Evolutionary conservation across 2,888 invertebrate species (phyloP).

Genomic region (Habroteleia sp.): DNA sequence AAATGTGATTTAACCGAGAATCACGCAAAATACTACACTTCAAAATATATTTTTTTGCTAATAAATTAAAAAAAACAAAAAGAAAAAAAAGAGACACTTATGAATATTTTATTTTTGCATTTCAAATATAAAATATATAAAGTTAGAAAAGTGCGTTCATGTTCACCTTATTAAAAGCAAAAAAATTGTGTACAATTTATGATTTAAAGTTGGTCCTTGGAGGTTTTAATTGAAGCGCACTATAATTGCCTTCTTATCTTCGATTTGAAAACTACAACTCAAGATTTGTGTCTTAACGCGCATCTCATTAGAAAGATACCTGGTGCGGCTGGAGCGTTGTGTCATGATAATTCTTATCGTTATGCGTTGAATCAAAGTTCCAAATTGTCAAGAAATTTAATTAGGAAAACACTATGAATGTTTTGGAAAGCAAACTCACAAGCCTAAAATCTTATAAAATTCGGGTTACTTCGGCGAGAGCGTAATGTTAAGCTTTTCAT

Average conservation of each 20-base stretch:
- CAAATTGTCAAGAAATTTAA: conserved; percentile 66
- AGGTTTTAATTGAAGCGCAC: neutral
- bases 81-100: no score
- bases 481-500: conserved; percentile 47
- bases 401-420: conserved; percentile 61
- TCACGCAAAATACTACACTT: no score
- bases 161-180: no score
- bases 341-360: conserved; percentile 44
- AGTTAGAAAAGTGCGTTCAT: no score
- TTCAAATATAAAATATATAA: no score
- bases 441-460: conserved; percentile 57
- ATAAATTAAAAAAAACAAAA: no score
- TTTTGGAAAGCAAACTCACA: conserved; percentile 42
- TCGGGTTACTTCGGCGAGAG: conserved; percentile 35
- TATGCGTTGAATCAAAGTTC: conserved; percentile 55
- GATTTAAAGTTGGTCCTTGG: neutral
- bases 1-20: no score
- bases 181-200: no score
- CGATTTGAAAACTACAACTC: conserved; percentile 15
- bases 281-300: conserved; percentile 23
- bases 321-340: conserved; percentile 16
- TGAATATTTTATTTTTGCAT: no score
- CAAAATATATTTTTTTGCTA: no score
- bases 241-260: conserved; percentile 1
- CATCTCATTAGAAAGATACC: conserved; percentile 46